A percentile compares a stretch with the other conserved stretches of the same genome.
These are phyloP conservation scores for Myopa tessellatipennis DNA, from an alignment of 2,888 invertebrate species.

Conservation along the genomic window DNA sequence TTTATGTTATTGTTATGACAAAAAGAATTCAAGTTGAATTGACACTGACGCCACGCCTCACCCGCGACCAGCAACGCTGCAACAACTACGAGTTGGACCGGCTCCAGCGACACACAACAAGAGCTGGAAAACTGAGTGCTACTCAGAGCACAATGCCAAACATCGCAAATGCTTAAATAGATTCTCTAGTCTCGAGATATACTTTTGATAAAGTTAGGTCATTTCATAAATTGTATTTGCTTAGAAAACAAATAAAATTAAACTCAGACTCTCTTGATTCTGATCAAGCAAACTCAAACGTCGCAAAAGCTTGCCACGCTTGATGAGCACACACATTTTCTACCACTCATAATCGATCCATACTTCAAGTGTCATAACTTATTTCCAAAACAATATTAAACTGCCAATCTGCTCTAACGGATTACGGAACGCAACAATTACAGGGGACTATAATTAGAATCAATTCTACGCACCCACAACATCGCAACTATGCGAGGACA, in stretches of 20 bases:
- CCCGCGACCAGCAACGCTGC: not conserved
- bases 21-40: slow-evolving; percentile 69
- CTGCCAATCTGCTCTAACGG: not conserved
- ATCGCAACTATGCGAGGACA: not conserved
- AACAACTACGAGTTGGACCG: not conserved
- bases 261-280: no score
- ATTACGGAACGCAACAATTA: not conserved
- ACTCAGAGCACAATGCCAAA: not conserved
- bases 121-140: not conserved
- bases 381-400: not conserved
- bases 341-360: no score
- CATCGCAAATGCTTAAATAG: not conserved
- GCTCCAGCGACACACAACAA: not conserved
- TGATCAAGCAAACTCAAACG: not conserved
- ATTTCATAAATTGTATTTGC: not conserved
- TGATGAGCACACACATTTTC: not conserved
- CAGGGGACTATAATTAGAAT: not conserved
- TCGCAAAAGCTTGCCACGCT: no score
- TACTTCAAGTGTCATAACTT: no score
- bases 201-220: not conserved
- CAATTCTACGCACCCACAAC: not conserved
- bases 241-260: no score
- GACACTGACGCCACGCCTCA: slow-evolving; percentile 62
- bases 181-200: no score
- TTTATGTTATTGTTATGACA: slow-evolving; percentile 69